Conservation (phyloP, 2,888 invertebrate species). For the Cylloceria caligata region DNA sequence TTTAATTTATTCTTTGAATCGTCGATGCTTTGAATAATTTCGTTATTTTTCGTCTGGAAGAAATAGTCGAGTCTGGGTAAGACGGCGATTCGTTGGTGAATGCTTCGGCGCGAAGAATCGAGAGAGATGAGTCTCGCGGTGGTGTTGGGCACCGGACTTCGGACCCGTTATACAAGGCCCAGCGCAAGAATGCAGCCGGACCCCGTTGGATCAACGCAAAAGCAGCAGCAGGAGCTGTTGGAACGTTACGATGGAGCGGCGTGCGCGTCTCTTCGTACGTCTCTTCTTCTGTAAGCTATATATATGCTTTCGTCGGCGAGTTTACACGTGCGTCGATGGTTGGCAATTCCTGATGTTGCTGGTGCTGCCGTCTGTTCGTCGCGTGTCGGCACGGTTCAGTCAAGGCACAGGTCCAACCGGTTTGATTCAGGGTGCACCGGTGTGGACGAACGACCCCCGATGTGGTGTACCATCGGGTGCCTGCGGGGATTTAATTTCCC, state of each 20-base stretch:
- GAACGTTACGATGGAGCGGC: conserved; percentile 36
- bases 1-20: not conserved
- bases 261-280: conserved; percentile 52
- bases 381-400: conserved; percentile 45
- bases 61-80: not conserved
- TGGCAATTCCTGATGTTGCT: conserved; percentile 26
- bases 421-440: conserved; percentile 45
- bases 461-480: not conserved
- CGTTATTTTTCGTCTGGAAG: not conserved
- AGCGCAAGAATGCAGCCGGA: conserved; percentile 77
- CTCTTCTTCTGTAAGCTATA: conserved; percentile 12
- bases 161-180: conserved; percentile 77
- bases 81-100: not conserved
- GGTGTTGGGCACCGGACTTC: conserved; percentile 62
- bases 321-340: conserved; percentile 32
- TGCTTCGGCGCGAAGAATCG: conserved; percentile 14
- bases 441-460: conserved; percentile 20
- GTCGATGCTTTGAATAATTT: not conserved
- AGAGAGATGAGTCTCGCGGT: not conserved
- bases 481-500: conserved; percentile 46
- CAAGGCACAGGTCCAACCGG: conserved; percentile 41
- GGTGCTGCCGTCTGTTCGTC: conserved; percentile 30
- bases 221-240: conserved; percentile 33
- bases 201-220: conserved; percentile 61
- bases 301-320: not conserved